phyloP scores from a whole-genome alignment of 2,113 vertebrate genomes.

The Condylura cristata region DNA sequence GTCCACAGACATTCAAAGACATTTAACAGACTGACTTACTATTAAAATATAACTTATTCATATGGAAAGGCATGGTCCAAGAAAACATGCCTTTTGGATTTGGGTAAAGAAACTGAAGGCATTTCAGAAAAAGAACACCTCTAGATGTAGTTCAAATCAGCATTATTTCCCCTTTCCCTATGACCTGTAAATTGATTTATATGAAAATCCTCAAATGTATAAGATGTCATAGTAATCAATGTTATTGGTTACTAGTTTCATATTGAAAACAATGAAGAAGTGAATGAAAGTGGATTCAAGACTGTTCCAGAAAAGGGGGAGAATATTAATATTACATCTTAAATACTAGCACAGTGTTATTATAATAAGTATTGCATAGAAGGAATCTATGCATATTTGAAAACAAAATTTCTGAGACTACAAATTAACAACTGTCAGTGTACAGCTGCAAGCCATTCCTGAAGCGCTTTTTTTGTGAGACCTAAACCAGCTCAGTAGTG shows the following conservation, averaged over 20 bases:
- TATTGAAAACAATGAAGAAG: constrained; percentile 38
- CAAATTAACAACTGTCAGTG: constrained; percentile 46
- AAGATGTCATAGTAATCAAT: neutral
- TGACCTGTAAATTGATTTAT: constrained; percentile 24
- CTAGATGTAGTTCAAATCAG: neutral
- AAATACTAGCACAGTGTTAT: neutral
- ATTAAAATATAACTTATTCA: neutral
- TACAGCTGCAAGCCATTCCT: constrained; percentile 37
- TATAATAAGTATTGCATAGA: neutral
- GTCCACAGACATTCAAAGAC: neutral
- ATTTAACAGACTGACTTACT: neutral
- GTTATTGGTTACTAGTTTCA: constrained; percentile 13
- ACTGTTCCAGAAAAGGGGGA: neutral
- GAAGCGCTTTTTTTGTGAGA: neutral
- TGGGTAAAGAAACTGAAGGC: neutral
- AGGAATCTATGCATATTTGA: neutral
- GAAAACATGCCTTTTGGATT: neutral
- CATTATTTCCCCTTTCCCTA: neutral
- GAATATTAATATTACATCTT: neutral
- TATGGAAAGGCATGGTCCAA: neutral
- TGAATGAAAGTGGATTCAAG: neutral
- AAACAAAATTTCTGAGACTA: constrained; percentile 52
- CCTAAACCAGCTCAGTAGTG: constrained; percentile 18
- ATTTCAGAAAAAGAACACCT: neutral
- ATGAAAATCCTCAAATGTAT: constrained; percentile 10